Evolutionary conservation across 2,888 invertebrate species (phyloP), one percentile per base, ranked within the genome.

Genomic region (Silvanus unidentatus): DNA sequence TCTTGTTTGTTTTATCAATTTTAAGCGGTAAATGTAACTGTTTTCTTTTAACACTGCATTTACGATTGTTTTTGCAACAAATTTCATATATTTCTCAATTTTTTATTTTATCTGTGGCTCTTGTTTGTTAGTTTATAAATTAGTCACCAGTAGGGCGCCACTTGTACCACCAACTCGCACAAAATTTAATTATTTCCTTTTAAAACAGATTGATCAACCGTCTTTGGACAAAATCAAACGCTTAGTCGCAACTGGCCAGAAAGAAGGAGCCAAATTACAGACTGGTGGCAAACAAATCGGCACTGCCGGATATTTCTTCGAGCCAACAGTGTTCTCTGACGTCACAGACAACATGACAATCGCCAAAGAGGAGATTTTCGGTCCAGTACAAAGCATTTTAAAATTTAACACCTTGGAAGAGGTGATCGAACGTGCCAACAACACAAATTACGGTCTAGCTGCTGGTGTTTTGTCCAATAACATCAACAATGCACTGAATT

Each of bases 321-420:
- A 86, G 57, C 88, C 89, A 0, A 88, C 88, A 0, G 83, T 88
- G 3, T 87, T 88, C 64, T 81, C 86, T 10, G 78, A 85, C 66
- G 88, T 88, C 9, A 78, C 76, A 40, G 88, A 89, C 60, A 69
- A 82, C 57, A 88, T 88, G 87, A 77, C 75, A 46, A 88, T 89
- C 60, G 84, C 86, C 6, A 76, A 73, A 54, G 86, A 88, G 70
- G 88, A 88, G 88, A 93, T 94, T 56, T 93, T 94, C 66, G 93
- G 93, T 0, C 93, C 93, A 0, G 93, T 93, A 1, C 90, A 91
- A 71, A 82, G 81, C 43, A 88, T 93, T 57, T 73, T 92, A 32
- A 89, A 88, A 69, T 93, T 92, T 61, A 81, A 83, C 32, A 80
- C 80, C 1, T 62, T 88, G 38, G 83, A 84, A 1, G 93, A 94